Percentiles rank a stretch among this genome's conserved stretches.
Evolutionary conservation across 2,113 vertebrate genomes (phyloP).

Genomic region (Penelope pileata): DNA sequence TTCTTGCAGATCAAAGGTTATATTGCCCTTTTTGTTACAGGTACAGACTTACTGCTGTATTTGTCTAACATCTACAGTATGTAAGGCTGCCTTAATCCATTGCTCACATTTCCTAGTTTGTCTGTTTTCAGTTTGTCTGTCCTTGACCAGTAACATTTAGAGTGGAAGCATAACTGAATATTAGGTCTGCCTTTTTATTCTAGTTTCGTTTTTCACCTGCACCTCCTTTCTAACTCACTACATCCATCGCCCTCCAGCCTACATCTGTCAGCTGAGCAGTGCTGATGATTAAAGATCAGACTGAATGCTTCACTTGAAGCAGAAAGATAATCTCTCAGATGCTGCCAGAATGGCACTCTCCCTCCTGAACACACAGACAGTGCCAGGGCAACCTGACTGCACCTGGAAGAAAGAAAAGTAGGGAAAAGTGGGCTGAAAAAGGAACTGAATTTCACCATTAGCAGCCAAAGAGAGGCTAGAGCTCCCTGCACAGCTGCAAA

Average conservation of each 20-base stretch:
- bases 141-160: not conserved
- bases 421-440: not conserved
- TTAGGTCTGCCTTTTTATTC: not conserved
- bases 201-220: not conserved
- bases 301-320: not conserved
- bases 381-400: not conserved
- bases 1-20: not conserved
- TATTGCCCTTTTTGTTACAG: not conserved
- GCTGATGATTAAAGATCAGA: not conserved
- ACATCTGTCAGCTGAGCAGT: not conserved
- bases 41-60: not conserved
- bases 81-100: not conserved
- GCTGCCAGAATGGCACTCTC: not conserved
- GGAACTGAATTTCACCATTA: not conserved
- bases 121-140: not conserved
- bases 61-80: not conserved
- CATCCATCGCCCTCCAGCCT: accelerated
- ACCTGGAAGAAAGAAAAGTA: not conserved
- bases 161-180: not conserved
- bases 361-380: not conserved
- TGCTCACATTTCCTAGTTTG: not conserved
- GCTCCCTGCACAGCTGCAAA: not conserved
- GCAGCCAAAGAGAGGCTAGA: not conserved
- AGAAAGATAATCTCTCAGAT: not conserved
- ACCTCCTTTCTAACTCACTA: not conserved